Conservation (phyloP, 1,140 invertebrate species). For the Acromyrmex heyeri region DNA sequence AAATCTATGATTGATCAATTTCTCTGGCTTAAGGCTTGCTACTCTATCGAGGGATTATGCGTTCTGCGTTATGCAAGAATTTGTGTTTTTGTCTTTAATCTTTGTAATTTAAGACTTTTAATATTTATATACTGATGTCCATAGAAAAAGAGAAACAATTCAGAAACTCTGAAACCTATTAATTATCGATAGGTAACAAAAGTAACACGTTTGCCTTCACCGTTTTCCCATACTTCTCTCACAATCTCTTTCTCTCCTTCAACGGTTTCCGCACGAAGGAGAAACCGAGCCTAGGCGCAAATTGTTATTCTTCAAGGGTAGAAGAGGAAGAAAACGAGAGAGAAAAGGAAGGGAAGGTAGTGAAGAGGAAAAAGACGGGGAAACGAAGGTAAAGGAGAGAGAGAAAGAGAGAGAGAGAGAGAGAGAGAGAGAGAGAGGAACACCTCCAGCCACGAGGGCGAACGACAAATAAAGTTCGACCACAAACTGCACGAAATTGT, state of each 20-base stretch:
- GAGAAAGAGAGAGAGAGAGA: conserved; percentile 17
- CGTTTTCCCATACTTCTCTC: background rate
- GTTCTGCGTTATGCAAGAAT: no score
- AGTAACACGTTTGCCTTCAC: conserved; percentile 42
- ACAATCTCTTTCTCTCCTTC: background rate
- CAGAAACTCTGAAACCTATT: background rate
- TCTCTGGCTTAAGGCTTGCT: no score
- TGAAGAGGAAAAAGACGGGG: background rate
- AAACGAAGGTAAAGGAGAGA: conserved; percentile 19
- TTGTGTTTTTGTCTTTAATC: no score
- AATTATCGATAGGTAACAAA: conserved; percentile 43
- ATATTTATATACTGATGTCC: conserved; percentile 1
- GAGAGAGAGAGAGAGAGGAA: conserved; percentile 41
- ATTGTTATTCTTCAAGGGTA: conserved; percentile 66
- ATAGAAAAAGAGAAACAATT: background rate
- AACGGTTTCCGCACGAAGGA: conserved; percentile 33
- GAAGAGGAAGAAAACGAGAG: conserved; percentile 18
- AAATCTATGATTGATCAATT: no score
- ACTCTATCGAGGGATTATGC: no score
- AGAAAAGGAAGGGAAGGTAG: conserved; percentile 7
- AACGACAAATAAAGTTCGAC: conserved; percentile 83
- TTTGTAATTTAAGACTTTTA: background rate
- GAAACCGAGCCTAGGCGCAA: conserved; percentile 67
- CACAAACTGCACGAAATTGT: conserved; percentile 83
- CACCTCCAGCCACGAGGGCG: conserved; percentile 76